Percentiles rank a stretch among this genome's conserved stretches.
Conservation (phyloP, 2,888 invertebrate genomes). For the Teleogryllus oceanicus region DNA sequence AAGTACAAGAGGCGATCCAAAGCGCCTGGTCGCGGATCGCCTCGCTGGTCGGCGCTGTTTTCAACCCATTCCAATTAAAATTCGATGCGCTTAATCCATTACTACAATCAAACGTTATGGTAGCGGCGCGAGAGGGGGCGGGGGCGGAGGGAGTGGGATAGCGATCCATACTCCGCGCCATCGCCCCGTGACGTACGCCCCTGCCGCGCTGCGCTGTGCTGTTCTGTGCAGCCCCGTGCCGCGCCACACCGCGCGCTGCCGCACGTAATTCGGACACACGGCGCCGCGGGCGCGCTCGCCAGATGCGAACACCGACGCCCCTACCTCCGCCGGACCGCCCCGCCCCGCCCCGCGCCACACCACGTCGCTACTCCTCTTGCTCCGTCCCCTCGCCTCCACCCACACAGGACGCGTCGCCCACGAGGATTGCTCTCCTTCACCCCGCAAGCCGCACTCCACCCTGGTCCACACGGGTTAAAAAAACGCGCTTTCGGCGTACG, state of each 20-base stretch:
- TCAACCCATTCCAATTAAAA: conserved; percentile 18
- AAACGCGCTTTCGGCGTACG: too few species aligned
- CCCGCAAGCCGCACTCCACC: too few species aligned
- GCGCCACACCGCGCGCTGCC: not conserved
- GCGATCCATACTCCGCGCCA: not conserved
- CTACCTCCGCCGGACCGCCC: too few species aligned
- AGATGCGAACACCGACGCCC: not conserved
- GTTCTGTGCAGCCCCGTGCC: not conserved
- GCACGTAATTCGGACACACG: not conserved
- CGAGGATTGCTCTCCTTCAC: too few species aligned
- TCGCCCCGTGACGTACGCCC: not conserved
- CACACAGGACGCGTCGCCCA: too few species aligned
- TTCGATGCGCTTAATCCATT: conserved; percentile 18
- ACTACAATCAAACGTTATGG: conserved; percentile 18
- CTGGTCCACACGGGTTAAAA: too few species aligned
- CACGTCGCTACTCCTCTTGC: too few species aligned
- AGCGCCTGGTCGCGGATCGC: not conserved
- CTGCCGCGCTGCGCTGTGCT: not conserved
- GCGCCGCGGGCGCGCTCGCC: not conserved
- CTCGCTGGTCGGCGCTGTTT: not conserved
- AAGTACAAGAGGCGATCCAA: not conserved
- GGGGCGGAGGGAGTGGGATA: not conserved
- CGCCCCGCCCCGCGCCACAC: too few species aligned
- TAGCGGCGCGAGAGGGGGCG: not conserved
- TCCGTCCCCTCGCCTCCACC: too few species aligned